Conservation (phyloP, 2,797 vertebrate genomes). For the Amazona ochrocephala region DNA sequence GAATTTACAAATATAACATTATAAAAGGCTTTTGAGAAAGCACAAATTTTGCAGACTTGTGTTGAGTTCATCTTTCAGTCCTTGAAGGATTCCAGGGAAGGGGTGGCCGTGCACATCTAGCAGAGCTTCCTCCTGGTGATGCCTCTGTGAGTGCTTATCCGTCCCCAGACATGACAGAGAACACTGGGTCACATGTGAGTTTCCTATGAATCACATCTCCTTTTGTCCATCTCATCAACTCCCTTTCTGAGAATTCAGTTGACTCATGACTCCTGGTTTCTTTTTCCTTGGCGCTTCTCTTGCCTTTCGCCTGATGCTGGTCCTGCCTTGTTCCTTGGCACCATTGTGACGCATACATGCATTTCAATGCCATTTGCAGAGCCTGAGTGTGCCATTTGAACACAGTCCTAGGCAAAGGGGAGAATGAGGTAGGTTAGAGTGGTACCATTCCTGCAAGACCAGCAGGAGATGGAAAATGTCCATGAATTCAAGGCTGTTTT, state of each 20-base stretch:
- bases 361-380: not conserved
- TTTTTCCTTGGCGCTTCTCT: not conserved
- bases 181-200: not conserved
- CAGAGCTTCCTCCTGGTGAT: not conserved
- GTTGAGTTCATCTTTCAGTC: constrained; percentile 14
- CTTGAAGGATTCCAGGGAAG: not conserved
- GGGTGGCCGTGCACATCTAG: not conserved
- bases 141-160: not conserved
- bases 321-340: not conserved
- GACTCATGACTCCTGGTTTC: not conserved
- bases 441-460: not conserved
- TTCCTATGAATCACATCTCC: not conserved
- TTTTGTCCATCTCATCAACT: not conserved
- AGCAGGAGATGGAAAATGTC: constrained; percentile 7
- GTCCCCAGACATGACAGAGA: rapidly evolving
- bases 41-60: not conserved
- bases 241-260: not conserved
- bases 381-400: not conserved
- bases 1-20: not conserved
- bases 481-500: constrained; percentile 8
- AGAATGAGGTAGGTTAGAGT: not conserved
- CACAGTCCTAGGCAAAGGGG: not conserved
- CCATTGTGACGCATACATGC: not conserved
- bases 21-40: not conserved
- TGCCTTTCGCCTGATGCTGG: not conserved